Percentiles rank a stretch among this genome's conserved stretches.
Conservation (phyloP, 2,797 vertebrate genomes). For the Sebastes goodei region DNA sequence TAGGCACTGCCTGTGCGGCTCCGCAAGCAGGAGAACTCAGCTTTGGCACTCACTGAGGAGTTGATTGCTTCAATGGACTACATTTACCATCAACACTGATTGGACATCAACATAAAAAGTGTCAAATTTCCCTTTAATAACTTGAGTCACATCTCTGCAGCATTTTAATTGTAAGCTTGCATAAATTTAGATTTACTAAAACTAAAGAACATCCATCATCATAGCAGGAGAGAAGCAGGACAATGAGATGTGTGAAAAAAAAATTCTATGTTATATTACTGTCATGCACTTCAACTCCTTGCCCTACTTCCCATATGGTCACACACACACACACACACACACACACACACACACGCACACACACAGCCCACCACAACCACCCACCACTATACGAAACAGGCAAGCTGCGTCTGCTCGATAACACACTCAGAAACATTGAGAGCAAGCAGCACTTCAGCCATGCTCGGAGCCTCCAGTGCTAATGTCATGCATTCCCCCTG, state of each 20-base stretch:
- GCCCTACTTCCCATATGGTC: constrained; percentile 17
- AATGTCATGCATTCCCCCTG: constrained; percentile 18
- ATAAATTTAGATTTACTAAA: background rate
- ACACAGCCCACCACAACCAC: constrained; percentile 9
- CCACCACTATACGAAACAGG: constrained; percentile 5
- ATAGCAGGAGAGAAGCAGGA: background rate
- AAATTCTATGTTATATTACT: background rate
- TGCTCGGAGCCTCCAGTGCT: constrained; percentile 4
- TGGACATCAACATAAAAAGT: background rate
- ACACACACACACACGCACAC: constrained; percentile 24
- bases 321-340: background rate
- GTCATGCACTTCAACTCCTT: constrained; percentile 12
- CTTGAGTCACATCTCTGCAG: background rate
- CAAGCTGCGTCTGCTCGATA: constrained; percentile 51
- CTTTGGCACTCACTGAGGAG: background rate
- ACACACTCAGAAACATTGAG: constrained; percentile 31
- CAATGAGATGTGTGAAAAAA: background rate
- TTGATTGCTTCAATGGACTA: background rate
- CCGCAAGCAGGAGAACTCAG: background rate
- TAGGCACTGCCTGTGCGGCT: background rate
- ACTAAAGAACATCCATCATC: background rate
- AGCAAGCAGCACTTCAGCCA: constrained; percentile 19
- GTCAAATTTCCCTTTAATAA: background rate
- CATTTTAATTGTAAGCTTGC: background rate
- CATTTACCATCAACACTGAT: background rate